These are phyloP conservation scores for Lepidostoma basale DNA, from an alignment of 1,140 invertebrate genomes.

Conservation along the genomic window DNA sequence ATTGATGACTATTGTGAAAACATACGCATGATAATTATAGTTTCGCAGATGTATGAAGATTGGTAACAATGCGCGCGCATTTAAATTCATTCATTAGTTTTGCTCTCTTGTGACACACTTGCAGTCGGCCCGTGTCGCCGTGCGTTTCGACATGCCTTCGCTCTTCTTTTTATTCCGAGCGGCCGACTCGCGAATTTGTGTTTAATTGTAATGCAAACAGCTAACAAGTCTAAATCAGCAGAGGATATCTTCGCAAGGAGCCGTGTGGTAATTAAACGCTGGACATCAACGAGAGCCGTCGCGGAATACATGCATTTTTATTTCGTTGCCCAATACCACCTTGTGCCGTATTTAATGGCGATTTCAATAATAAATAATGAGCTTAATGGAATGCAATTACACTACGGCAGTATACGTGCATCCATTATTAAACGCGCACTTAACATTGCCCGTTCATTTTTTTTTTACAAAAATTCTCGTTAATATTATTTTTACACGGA, in stretches of 20 bases:
- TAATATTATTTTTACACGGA: too few species aligned
- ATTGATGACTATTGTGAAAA: too few species aligned
- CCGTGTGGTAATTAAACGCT: slow-evolving; percentile 11
- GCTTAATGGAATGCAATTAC: too few species aligned
- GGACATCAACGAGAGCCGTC: neutral
- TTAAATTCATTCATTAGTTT: slow-evolving; percentile 7
- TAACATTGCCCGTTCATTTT: too few species aligned
- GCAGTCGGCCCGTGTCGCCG: neutral
- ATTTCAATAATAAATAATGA: too few species aligned
- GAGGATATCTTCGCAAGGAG: neutral
- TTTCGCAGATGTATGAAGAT: too few species aligned
- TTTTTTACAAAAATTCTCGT: too few species aligned
- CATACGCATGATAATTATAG: too few species aligned
- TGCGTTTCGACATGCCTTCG: neutral
- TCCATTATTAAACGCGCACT: too few species aligned
- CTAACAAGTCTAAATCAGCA: neutral
- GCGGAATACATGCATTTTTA: neutral
- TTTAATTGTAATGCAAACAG: neutral
- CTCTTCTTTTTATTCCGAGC: neutral
- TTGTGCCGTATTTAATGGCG: slow-evolving; percentile 1
- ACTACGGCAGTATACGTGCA: too few species aligned
- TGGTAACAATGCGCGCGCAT: too few species aligned
- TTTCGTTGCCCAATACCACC: neutral
- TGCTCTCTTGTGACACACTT: slow-evolving; percentile 11
- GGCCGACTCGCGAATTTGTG: neutral